Evolutionary conservation across 2,113 vertebrate species (phyloP).

Genomic region (Gambusia holbrooki): DNA sequence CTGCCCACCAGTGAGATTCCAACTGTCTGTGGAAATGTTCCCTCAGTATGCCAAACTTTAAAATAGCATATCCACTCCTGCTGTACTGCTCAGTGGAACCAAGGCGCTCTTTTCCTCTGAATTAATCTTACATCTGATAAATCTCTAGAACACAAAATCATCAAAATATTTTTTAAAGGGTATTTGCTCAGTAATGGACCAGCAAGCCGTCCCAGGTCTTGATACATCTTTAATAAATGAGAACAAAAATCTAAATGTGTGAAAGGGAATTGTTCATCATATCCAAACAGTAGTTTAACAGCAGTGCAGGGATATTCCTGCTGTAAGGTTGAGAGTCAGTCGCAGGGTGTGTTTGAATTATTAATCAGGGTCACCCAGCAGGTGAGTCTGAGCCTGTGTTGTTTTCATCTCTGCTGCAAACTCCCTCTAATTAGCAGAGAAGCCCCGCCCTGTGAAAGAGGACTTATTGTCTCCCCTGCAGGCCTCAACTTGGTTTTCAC

Average conservation of each 20-base stretch:
- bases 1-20: too few species aligned
- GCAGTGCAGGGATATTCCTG: neutral
- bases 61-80: too few species aligned
- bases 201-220: too few species aligned
- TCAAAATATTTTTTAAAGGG: too few species aligned
- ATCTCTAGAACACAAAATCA: too few species aligned
- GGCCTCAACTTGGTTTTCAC: neutral
- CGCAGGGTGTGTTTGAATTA: slow-evolving; percentile 59
- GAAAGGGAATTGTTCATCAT: neutral
- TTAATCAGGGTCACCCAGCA: slow-evolving; percentile 48
- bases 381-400: slow-evolving; percentile 37
- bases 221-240: too few species aligned
- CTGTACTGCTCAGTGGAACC: too few species aligned
- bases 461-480: slow-evolving; percentile 32
- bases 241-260: neutral
- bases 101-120: too few species aligned
- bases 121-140: too few species aligned
- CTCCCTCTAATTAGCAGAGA: slow-evolving; percentile 39
- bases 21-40: too few species aligned
- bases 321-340: neutral
- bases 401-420: slow-evolving; percentile 39
- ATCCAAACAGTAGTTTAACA: neutral
- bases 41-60: too few species aligned
- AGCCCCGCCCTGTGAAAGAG: slow-evolving; percentile 32
- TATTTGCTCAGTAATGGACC: neutral